Percentiles rank a stretch among this genome's conserved stretches.
Conservation (phyloP, 2,888 invertebrate genomes). For the Lasioglossum vierecki region DNA sequence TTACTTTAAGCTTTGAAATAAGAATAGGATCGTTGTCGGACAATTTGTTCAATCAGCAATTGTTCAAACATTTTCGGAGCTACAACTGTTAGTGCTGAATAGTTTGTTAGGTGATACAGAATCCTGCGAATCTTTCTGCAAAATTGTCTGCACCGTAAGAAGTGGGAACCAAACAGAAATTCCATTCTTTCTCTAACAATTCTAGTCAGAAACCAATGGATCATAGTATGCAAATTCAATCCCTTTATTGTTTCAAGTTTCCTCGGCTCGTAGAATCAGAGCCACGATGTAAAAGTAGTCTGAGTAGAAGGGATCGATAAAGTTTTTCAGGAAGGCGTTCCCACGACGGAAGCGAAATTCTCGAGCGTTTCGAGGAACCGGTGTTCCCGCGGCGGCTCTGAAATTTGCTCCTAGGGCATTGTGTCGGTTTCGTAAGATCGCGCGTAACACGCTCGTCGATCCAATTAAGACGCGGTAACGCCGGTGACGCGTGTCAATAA, state of each 20-base stretch:
- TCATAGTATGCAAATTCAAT: background rate
- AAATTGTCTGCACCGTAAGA: no score
- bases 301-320: background rate
- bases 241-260: background rate
- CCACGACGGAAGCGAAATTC: background rate
- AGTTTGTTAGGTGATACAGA: no score
- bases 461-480: conserved; percentile 34
- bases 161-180: no score
- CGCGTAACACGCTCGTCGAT: conserved; percentile 18
- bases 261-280: no score
- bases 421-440: conserved; percentile 26
- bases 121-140: no score
- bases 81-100: no score
- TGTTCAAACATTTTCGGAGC: no score
- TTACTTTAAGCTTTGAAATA: no score
- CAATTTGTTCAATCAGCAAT: no score
- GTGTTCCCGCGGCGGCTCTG: background rate
- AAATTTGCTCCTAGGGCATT: conserved; percentile 9
- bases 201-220: background rate
- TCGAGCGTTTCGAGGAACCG: background rate
- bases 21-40: no score
- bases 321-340: background rate
- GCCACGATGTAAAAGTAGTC: no score
- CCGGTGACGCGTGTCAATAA: conserved; percentile 26
- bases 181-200: no score